Conservation (phyloP, 1,140 invertebrate species). For the Calliphora vicina region DNA sequence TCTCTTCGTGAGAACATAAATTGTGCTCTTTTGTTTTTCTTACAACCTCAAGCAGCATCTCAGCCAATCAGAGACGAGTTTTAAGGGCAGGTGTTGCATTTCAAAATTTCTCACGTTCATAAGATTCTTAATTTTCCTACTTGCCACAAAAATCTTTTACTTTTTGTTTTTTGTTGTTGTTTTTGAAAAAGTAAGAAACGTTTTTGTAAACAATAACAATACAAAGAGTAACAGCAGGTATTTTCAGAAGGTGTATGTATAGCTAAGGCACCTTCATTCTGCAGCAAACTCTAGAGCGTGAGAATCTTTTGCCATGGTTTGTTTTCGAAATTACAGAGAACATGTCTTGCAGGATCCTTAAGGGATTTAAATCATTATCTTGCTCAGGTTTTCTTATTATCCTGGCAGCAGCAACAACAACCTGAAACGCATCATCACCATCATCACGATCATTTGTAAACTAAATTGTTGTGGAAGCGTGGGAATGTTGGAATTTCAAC, state of each 20-base stretch:
- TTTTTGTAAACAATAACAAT: too few relatives aligned
- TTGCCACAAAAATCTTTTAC: background rate
- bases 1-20: background rate
- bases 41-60: conserved; percentile 44
- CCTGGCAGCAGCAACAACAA: background rate
- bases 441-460: background rate
- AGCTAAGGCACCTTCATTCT: conserved; percentile 17
- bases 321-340: conserved; percentile 15
- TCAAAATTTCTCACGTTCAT: conserved; percentile 56
- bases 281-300: conserved; percentile 53
- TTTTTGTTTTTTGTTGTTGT: conserved; percentile 3
- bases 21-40: conserved; percentile 38
- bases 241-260: conserved; percentile 40
- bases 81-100: conserved; percentile 50
- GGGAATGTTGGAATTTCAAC: background rate
- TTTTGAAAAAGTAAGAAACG: background rate
- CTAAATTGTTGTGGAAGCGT: background rate
- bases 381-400: background rate
- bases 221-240: conserved; percentile 37
- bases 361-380: conserved; percentile 36
- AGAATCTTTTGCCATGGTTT: conserved; percentile 47
- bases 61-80: conserved; percentile 48
- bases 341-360: background rate
- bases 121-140: background rate
- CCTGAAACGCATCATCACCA: too few relatives aligned